Evolutionary conservation across 2,113 vertebrate species (phyloP).

Genomic region (Seriola aureovittata): DNA sequence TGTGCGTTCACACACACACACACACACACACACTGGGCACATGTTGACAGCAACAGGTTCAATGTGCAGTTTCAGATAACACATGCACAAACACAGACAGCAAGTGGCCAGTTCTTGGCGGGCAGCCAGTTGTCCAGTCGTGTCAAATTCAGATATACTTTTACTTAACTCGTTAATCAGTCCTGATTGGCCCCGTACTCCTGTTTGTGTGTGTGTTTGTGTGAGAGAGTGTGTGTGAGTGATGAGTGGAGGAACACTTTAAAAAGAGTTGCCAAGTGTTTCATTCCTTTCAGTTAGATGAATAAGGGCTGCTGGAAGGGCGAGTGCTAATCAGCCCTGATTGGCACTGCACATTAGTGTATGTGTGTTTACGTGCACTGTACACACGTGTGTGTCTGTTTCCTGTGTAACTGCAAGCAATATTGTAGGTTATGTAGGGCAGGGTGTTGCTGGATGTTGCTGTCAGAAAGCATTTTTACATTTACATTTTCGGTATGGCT

Average conservation of each 20-base stretch:
- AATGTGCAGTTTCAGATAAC: conserved; percentile 28
- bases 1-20: background rate
- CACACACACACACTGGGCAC: background rate
- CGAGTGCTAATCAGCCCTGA: background rate
- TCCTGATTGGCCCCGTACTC: background rate
- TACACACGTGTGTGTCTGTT: background rate
- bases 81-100: conserved; percentile 36
- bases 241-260: background rate
- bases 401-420: background rate
- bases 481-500: background rate
- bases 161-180: conserved; percentile 40
- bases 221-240: conserved; percentile 1
- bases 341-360: background rate
- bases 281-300: background rate
- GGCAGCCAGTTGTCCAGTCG: conserved; percentile 26
- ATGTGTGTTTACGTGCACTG: background rate
- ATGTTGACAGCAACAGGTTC: conserved; percentile 24
- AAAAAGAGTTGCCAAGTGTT: conserved; percentile 20
- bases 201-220: background rate
- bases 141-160: conserved; percentile 44
- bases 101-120: background rate
- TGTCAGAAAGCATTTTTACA: background rate
- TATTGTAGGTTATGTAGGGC: background rate
- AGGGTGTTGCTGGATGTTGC: background rate
- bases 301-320: background rate